phyloP scores from a whole-genome alignment of 2,888 invertebrate genomes.

The Lochmaea capreae region DNA sequence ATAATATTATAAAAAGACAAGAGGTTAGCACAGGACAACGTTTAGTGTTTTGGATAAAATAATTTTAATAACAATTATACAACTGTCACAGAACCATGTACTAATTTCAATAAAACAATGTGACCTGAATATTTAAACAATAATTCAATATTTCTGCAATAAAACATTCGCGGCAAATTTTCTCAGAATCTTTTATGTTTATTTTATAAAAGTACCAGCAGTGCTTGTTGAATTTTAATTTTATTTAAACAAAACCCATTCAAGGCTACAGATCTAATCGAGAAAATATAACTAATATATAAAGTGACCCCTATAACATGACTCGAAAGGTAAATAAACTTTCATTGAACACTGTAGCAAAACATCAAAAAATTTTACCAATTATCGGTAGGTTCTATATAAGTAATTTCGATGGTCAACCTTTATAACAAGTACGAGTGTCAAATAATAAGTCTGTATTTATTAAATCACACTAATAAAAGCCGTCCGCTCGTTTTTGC shows the following conservation, averaged over 20 bases:
- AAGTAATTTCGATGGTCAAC: background rate
- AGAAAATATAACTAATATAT: background rate
- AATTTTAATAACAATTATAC: too few species aligned
- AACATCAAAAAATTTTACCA: background rate
- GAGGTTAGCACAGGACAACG: too few species aligned
- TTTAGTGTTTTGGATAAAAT: too few species aligned
- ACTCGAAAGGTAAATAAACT: background rate
- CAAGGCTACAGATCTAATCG: slow-evolving; percentile 22
- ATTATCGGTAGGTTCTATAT: too few species aligned
- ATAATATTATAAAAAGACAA: too few species aligned
- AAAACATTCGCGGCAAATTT: slow-evolving; percentile 30
- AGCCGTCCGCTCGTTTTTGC: background rate
- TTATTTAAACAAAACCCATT: slow-evolving; percentile 24
- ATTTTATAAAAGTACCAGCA: slow-evolving; percentile 22
- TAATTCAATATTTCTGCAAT: slow-evolving; percentile 31
- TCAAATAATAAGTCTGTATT: background rate
- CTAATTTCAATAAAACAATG: slow-evolving; percentile 17
- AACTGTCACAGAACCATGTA: slow-evolving; percentile 20
- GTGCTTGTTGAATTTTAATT: slow-evolving; percentile 26
- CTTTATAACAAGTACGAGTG: background rate
- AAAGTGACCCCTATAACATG: background rate
- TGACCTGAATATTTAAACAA: slow-evolving; percentile 34
- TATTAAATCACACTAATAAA: background rate
- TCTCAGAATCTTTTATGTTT: slow-evolving; percentile 35
- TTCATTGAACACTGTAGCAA: too few species aligned